Evolutionary conservation across 2,113 vertebrate genomes (phyloP), one percentile per base, ranked within the genome.

Genomic region (Prionailurus bengalensis): DNA sequence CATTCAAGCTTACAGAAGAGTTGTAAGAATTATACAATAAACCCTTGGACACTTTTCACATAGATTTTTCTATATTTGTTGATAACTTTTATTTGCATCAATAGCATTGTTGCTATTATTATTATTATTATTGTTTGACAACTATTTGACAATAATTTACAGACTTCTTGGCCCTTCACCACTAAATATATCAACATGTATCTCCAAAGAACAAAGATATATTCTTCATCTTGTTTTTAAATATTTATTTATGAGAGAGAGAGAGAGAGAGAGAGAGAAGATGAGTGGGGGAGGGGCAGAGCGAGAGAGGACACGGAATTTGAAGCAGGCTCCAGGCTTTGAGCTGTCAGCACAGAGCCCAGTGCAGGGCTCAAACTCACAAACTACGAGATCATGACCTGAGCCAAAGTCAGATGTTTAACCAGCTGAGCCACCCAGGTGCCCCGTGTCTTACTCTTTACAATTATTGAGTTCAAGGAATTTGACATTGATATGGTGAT

Each of bases 21-120:
- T 61, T 92, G 2, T 3, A 73, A 80, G 31, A 85, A 84, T 19
- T 74, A 53, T 21, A 36, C 0, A 70, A 53, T 68, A 39, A 80
- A 74, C 16, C 11, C 9, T 17, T 81, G 3, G 5, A 70, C 29
- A 80, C 39, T 68, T 83, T 94, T 70, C 11, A 80, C 10, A 39
- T 91, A 68, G 17, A 80, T 36, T 83, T 79, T 74, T 6, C 1
- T 71, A 2, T 89, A 55, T 74, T 91, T 82, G 15, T 74, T 89
- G 76, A 79, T 65, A 42, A 91, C 9, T 92, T 97, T 91, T 82
- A 79, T 66, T 61, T 88, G 23, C 10, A 39, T 63, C 13, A 88
- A 36, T 71, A 16, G 45, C 1, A 71, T 73, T 61, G 65, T 70
- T 25, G 16, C 65, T 74, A 71, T 51, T 63, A 71, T 23, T 42